Percentiles rank a stretch among this genome's conserved stretches.
These are phyloP conservation scores for Aleadryas rufinucha DNA, from an alignment of 2,113 vertebrate species.

Conservation along the genomic window DNA sequence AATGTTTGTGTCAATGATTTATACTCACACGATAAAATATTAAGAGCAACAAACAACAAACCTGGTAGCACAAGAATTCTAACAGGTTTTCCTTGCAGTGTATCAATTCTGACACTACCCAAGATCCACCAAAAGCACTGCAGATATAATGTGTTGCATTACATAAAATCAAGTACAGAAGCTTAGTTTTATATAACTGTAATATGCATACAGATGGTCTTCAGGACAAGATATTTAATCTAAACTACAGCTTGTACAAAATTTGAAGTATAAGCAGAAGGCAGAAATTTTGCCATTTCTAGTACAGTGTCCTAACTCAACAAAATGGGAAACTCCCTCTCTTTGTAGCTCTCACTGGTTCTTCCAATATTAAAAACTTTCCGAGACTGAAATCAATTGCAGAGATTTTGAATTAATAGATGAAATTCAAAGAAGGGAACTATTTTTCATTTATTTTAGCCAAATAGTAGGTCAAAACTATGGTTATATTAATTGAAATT, in stretches of 20 bases:
- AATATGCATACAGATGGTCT: neutral
- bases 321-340: neutral
- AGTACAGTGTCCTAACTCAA: neutral
- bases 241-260: neutral
- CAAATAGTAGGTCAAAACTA: neutral
- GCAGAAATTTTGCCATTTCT: neutral
- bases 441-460: neutral
- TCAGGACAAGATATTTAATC: neutral
- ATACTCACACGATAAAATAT: constrained; percentile 50
- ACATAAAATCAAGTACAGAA: constrained; percentile 30
- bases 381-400: neutral
- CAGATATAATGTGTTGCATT: constrained; percentile 5
- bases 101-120: neutral
- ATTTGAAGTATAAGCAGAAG: neutral
- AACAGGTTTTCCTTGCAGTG: neutral
- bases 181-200: constrained; percentile 45
- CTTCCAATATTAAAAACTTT: neutral
- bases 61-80: neutral
- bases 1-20: constrained; percentile 11
- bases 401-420: neutral
- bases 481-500: neutral
- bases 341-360: neutral
- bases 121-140: neutral
- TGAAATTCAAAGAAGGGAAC: neutral
- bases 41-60: constrained; percentile 45